A percentile compares a stretch with the other conserved stretches of the same genome.
phyloP scores from a whole-genome alignment of 2,113 vertebrate species.

The Aspiorhynchus laticeps region DNA sequence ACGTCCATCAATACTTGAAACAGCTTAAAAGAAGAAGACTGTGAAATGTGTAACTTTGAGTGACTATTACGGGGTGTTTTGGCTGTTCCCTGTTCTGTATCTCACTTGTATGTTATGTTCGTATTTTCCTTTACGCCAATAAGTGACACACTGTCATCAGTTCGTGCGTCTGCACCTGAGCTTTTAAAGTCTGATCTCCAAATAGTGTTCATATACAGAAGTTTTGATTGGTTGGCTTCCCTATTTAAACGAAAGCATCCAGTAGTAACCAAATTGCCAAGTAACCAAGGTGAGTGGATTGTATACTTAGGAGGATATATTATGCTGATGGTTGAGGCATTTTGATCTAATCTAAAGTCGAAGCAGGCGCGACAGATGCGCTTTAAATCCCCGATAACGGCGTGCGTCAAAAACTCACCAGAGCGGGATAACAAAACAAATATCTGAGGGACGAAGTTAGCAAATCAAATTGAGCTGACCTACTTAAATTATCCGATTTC shows the following conservation, averaged over 20 bases:
- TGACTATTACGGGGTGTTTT: not conserved
- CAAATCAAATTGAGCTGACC: constrained; percentile 10
- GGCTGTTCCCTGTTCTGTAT: not conserved
- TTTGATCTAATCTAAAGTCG: not conserved
- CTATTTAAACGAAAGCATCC: not conserved
- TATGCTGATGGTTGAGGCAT: not conserved
- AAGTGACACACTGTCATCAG: not conserved
- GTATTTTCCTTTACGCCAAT: not conserved
- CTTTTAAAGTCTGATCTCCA: not conserved
- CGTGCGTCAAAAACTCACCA: not conserved
- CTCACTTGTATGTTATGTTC: not conserved
- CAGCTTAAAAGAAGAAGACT: not conserved
- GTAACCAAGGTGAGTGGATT: not conserved
- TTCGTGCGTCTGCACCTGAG: constrained; percentile 1
- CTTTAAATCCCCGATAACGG: constrained; percentile 22
- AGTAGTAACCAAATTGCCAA: not conserved
- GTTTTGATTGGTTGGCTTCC: constrained; percentile 6
- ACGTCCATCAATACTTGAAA: not conserved
- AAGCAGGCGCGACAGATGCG: constrained; percentile 1
- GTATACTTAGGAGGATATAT: constrained; percentile 2
- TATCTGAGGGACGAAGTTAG: not conserved
- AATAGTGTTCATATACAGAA: not conserved
- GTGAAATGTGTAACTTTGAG: not conserved
- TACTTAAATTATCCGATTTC: not conserved
- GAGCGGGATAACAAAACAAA: not conserved